Conservation (phyloP, 2,113 vertebrate species). For the Carassius auratus region DNA sequence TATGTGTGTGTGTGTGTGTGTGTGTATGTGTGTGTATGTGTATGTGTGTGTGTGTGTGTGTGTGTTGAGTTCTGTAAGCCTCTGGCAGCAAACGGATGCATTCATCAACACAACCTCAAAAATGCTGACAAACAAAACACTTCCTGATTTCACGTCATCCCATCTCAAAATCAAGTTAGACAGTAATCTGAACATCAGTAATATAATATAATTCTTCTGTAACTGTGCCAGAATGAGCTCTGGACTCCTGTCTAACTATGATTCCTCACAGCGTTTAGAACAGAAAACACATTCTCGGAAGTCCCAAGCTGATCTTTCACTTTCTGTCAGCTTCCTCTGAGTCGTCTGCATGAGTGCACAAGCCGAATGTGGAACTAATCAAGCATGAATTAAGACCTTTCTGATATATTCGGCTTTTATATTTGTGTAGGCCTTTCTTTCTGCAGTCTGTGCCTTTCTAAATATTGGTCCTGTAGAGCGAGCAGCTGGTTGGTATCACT, state of each 20-base stretch:
- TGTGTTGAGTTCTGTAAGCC: no score
- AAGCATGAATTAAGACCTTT: slow-evolving; percentile 49
- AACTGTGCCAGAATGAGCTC: no score
- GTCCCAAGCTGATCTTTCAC: slow-evolving; percentile 52
- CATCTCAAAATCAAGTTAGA: neutral
- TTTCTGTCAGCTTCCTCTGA: slow-evolving; percentile 43
- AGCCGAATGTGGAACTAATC: slow-evolving; percentile 39
- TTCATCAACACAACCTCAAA: neutral
- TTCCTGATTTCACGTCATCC: neutral
- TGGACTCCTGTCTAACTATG: no score
- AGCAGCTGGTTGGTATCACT: slow-evolving; percentile 57
- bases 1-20: no score
- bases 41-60: no score
- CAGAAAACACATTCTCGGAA: no score
- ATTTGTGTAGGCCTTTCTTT: slow-evolving; percentile 50
- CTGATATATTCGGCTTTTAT: neutral
- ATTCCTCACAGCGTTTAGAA: neutral
- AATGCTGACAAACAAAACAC: neutral
- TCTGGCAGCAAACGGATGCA: no score
- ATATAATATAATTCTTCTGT: no score
- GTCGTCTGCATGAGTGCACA: slow-evolving; percentile 39
- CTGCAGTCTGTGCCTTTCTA: slow-evolving; percentile 42
- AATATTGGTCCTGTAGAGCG: slow-evolving; percentile 53
- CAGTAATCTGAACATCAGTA: no score
- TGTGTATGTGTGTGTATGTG: no score